Conservation (phyloP, 2,797 vertebrate species). For the Tauraco hartlaubi region DNA sequence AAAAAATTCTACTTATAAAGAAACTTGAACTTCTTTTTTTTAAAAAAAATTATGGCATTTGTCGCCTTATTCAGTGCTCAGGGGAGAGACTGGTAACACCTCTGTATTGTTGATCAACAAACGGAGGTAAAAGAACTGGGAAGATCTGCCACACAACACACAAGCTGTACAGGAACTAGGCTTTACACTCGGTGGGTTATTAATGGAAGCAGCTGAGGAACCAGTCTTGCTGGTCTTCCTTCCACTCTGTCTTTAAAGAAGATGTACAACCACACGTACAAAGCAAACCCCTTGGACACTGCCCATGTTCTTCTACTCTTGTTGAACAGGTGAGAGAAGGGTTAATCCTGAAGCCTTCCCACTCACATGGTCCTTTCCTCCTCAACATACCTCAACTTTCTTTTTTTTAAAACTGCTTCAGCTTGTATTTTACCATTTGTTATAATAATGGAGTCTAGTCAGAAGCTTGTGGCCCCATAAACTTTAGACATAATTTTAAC, state of each 20-base stretch:
- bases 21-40: neutral
- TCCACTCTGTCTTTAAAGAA: neutral
- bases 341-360: slow-evolving; percentile 5
- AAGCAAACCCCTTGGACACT: neutral
- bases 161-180: neutral
- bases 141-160: neutral
- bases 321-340: neutral
- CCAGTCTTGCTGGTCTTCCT: neutral
- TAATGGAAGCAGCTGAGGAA: neutral
- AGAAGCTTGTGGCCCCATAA: slow-evolving; percentile 75
- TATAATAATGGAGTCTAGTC: slow-evolving; percentile 71
- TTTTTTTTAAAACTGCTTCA: slow-evolving; percentile 32
- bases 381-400: neutral
- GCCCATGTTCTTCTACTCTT: neutral
- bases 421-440: slow-evolving; percentile 73
- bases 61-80: neutral
- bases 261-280: accelerated
- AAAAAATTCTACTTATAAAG: neutral
- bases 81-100: neutral
- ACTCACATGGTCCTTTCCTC: neutral
- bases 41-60: neutral
- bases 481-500: slow-evolving; percentile 82
- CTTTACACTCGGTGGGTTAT: neutral
- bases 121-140: neutral
- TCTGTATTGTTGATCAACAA: neutral